Evolutionary conservation across 2,888 invertebrate genomes (phyloP).

Genomic region (Drosophila buzzatii): DNA sequence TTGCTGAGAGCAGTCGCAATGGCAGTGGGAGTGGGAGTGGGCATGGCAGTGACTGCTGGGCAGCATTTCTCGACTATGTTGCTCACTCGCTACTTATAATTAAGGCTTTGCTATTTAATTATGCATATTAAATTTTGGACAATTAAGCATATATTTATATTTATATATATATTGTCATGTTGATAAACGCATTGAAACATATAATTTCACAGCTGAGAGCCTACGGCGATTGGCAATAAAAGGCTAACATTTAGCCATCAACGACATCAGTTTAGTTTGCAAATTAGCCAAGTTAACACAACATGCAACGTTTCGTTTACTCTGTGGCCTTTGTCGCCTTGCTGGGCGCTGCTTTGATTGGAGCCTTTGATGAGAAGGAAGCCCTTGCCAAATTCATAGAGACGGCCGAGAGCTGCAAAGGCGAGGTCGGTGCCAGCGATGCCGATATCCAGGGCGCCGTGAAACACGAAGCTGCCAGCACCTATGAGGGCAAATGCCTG

Average conservation of each 20-base stretch:
- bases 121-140: conserved; percentile 37
- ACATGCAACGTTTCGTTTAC: conserved; percentile 47
- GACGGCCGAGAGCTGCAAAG: conserved; percentile 67
- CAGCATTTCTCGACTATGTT: neutral
- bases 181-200: conserved; percentile 38
- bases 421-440: conserved; percentile 75
- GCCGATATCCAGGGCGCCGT: conserved; percentile 63
- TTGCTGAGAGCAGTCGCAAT: neutral
- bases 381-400: conserved; percentile 60
- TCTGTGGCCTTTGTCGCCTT: conserved; percentile 34
- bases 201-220: conserved; percentile 79
- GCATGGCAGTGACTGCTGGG: neutral
- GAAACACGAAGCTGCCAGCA: conserved; percentile 57
- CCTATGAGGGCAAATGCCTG: conserved; percentile 75
- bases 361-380: conserved; percentile 62
- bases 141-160: conserved; percentile 19
- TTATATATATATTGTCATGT: conserved; percentile 13
- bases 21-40: neutral
- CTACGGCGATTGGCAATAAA: conserved; percentile 54
- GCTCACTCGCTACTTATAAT: conserved; percentile 13
- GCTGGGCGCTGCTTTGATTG: conserved; percentile 43
- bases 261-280: conserved; percentile 43
- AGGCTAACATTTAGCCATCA: neutral
- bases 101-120: conserved; percentile 26
- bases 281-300: conserved; percentile 27